A percentile compares a stretch with the other conserved stretches of the same genome.
phyloP scores from a whole-genome alignment of 2,113 vertebrate genomes.

The Anhinga rufa region DNA sequence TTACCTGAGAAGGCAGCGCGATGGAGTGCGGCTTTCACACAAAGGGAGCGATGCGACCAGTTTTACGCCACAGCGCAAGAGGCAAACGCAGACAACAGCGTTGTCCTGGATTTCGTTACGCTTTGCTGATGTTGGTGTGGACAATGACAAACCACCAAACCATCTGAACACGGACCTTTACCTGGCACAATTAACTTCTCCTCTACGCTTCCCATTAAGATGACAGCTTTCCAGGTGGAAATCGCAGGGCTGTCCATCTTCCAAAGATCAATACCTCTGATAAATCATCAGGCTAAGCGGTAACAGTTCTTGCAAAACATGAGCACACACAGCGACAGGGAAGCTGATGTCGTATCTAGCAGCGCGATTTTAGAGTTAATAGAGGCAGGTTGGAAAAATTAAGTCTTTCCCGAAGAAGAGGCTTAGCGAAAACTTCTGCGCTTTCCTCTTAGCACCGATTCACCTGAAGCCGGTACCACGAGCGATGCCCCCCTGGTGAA shows the following conservation, averaged over 20 bases:
- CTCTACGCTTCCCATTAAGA: background rate
- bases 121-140: background rate
- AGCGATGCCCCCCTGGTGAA: background rate
- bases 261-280: conserved; percentile 51
- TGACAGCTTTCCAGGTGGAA: conserved; percentile 47
- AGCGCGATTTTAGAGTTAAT: background rate
- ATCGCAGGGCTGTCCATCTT: conserved; percentile 41
- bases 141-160: background rate
- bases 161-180: background rate
- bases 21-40: background rate
- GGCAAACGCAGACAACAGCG: background rate
- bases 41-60: background rate
- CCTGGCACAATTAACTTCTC: background rate
- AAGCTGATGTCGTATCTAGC: conserved; percentile 41
- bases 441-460: background rate
- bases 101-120: background rate
- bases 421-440: conserved; percentile 21
- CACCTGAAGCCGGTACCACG: background rate
- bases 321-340: background rate
- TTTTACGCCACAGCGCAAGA: background rate
- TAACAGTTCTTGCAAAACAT: conserved; percentile 45
- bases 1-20: background rate
- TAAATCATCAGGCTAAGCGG: conserved; percentile 49
- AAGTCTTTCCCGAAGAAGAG: background rate
- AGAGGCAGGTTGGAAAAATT: background rate